Percentiles rank a stretch among this genome's conserved stretches.
These are phyloP conservation scores for Henricia sp. DNA, from an alignment of 53 echinoderm and acorn worm species.

Conservation along the genomic window DNA sequence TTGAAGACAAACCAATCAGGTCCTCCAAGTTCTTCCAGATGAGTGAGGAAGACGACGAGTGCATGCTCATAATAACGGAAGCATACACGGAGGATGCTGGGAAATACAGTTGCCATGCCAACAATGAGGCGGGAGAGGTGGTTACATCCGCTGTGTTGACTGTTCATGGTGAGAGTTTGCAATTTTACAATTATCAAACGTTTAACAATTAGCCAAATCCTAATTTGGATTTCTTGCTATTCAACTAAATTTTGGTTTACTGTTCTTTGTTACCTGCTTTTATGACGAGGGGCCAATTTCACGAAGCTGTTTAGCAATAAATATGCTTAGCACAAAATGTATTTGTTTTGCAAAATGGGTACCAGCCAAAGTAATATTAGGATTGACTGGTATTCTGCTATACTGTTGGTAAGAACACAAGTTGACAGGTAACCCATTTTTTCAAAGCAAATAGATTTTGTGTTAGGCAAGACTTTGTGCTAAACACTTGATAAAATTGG, in stretches of 20 bases:
- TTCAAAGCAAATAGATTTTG: too few relatives aligned
- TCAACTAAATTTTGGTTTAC: not conserved
- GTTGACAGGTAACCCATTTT: too few relatives aligned
- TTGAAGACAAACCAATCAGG: slow-evolving; percentile 86
- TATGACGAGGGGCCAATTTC: too few relatives aligned
- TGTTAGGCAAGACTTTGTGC: too few relatives aligned
- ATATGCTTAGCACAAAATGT: too few relatives aligned
- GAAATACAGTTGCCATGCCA: slow-evolving; percentile 88
- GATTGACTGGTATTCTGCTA: too few relatives aligned
- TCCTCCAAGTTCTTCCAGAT: slow-evolving; percentile 98
- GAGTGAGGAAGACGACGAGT: slow-evolving; percentile 87
- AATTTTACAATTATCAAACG: not conserved
- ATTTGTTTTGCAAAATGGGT: too few relatives aligned
- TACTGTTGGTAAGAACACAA: too few relatives aligned
- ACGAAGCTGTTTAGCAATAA: too few relatives aligned
- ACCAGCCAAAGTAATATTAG: too few relatives aligned
- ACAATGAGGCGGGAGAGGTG: slow-evolving; percentile 58
- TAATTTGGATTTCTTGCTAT: not conserved
- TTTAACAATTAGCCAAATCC: not conserved
- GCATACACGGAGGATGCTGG: slow-evolving; percentile 93
- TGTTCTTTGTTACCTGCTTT: too few relatives aligned
- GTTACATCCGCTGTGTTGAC: slow-evolving; percentile 31
- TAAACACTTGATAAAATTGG: too few relatives aligned
- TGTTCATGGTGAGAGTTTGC: slow-evolving; percentile 33
- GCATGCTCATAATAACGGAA: slow-evolving; percentile 87